phyloP scores from a whole-genome alignment of 64 coral and sea anemone genomes.

The Platygyra sinensis region DNA sequence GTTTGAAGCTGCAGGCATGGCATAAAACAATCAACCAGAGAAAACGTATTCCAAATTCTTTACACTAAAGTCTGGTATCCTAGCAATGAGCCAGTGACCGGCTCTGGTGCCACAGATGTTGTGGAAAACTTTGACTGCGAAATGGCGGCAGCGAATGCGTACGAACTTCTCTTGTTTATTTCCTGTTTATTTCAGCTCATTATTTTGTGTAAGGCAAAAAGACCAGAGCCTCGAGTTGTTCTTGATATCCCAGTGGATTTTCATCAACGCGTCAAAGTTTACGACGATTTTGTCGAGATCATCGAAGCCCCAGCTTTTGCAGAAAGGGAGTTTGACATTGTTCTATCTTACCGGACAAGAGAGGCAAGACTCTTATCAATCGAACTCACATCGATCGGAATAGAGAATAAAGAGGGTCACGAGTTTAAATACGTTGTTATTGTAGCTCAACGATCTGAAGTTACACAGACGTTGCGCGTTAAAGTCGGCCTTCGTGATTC shows the following conservation, averaged over 20 bases:
- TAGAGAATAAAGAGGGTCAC: conserved; percentile 13
- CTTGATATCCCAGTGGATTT: conserved; percentile 47
- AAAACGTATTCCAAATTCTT: conserved; percentile 35
- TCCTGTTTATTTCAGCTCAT: conserved; percentile 14
- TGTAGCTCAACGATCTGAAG: conserved; percentile 33
- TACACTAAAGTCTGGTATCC: conserved; percentile 19
- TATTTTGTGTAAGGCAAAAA: not conserved
- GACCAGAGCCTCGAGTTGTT: not conserved
- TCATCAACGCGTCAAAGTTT: not conserved
- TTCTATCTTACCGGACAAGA: conserved; percentile 58
- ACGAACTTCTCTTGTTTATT: not conserved
- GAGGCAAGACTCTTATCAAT: conserved; percentile 57
- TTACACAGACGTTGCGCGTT: conserved; percentile 35
- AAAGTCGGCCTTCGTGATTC: conserved; percentile 69
- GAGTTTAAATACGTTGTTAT: conserved; percentile 71
- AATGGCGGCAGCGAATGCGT: not conserved
- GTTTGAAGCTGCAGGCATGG: not conserved
- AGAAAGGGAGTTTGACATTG: conserved; percentile 47
- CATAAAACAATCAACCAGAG: not conserved
- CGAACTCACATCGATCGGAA: conserved; percentile 62
- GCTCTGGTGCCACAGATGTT: not conserved
- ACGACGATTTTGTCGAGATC: conserved; percentile 80
- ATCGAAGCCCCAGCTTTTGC: conserved; percentile 44
- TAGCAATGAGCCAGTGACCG: not conserved
- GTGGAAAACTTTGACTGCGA: not conserved